A percentile compares a stretch with the other conserved stretches of the same genome.
These are phyloP conservation scores for Drosophila anomalata DNA, from an alignment of 2,888 invertebrate genomes.

Conservation along the genomic window DNA sequence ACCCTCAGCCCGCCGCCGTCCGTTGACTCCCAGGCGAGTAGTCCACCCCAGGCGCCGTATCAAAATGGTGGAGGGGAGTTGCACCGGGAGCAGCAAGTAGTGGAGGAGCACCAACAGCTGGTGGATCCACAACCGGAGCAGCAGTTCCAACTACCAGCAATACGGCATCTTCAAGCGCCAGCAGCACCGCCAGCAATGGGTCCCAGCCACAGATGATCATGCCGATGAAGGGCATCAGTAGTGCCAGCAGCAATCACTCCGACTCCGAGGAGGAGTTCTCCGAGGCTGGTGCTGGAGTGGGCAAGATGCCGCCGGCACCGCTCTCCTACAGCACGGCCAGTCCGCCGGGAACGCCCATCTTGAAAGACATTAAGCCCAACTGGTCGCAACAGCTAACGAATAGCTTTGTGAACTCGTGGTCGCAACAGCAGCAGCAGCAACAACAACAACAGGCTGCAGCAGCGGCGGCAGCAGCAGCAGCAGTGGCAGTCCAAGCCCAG, in stretches of 20 bases:
- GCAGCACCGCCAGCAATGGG: conserved; percentile 67
- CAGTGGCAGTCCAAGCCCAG: conserved; percentile 55
- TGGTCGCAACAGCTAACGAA: conserved; percentile 83
- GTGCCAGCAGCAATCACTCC: conserved; percentile 89
- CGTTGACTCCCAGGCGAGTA: conserved; percentile 93
- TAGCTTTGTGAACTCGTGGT: conserved; percentile 83
- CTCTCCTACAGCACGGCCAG: conserved; percentile 84
- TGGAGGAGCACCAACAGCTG: conserved; percentile 59
- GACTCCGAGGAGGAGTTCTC: conserved; percentile 91
- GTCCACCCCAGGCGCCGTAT: conserved; percentile 91
- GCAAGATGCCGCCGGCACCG: conserved; percentile 73
- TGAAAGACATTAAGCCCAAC: conserved; percentile 85
- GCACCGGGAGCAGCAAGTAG: conserved; percentile 27
- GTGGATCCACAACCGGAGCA: conserved; percentile 63
- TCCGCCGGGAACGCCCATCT: conserved; percentile 87
- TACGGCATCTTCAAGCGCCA: conserved; percentile 48
- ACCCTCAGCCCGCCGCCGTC: conserved; percentile 96
- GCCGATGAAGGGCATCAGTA: conserved; percentile 84
- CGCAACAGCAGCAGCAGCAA: conserved; percentile 74
- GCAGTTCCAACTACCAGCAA: conserved; percentile 12
- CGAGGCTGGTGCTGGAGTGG: conserved; percentile 57
- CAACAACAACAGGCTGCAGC: conserved; percentile 53
- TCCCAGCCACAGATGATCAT: conserved; percentile 34
- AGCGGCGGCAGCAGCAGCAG: conserved; percentile 49
- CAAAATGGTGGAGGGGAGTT: conserved; percentile 68